Conservation (phyloP, 2,888 invertebrate species). For the Pardosa pseudoannulata region DNA sequence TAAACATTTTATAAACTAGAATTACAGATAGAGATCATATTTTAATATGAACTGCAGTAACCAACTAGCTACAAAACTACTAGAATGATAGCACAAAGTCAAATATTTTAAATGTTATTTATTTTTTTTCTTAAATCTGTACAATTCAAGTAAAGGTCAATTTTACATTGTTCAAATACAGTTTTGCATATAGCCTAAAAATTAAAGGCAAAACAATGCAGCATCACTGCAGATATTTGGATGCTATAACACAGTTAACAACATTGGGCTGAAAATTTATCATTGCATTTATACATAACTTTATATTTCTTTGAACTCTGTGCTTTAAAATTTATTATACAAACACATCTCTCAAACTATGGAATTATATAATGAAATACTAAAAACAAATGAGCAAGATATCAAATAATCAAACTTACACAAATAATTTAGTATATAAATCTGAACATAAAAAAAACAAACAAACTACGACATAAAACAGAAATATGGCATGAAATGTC, state of each 20-base stretch:
- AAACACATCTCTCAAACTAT: constrained; percentile 15
- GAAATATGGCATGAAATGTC: constrained; percentile 27
- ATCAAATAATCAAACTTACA: background rate
- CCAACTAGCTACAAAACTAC: no score
- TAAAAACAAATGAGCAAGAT: constrained; percentile 27
- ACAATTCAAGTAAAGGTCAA: constrained; percentile 40
- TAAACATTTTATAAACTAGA: no score
- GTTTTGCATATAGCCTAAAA: constrained; percentile 49
- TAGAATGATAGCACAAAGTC: no score
- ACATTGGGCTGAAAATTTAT: constrained; percentile 41
- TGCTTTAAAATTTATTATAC: constrained; percentile 7
- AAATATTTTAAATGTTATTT: constrained; percentile 3
- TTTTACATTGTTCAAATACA: constrained; percentile 33
- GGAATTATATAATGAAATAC: constrained; percentile 22
- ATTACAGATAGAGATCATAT: no score
- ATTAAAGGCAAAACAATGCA: constrained; percentile 55
- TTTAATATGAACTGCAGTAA: no score
- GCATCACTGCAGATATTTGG: constrained; percentile 19
- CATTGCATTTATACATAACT: constrained; percentile 5
- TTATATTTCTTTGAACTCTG: constrained; percentile 11
- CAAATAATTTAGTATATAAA: constrained; percentile 6
- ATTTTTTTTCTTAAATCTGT: constrained; percentile 57
- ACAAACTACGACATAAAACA: constrained; percentile 21
- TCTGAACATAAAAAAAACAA: background rate
- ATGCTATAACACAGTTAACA: constrained; percentile 33